Evolutionary conservation across 2,797 vertebrate genomes (phyloP), one percentile per base, ranked within the genome.

Genomic region (Apogon talboti): DNA sequence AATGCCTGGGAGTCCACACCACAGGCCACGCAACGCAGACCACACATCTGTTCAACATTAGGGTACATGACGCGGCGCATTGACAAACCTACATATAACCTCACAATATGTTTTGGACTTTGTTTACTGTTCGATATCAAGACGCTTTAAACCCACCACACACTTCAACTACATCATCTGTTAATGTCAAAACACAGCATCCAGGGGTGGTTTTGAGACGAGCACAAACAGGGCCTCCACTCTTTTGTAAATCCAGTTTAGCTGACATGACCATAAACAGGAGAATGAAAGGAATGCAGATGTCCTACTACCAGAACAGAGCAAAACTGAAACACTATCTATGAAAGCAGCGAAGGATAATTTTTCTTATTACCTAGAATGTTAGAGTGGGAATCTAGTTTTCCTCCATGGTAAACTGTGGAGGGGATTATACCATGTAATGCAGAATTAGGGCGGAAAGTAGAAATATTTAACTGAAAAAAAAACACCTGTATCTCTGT

Each of bases 201-300:
- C 41, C 49, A 71, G 62, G 28, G 64, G 41, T 37, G 47, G 41
- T 76, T 85, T 49, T n/a, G 66, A 78, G 21, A 59, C 7, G 13
- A 51, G 38, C 56, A 38, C 68, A 80, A 70, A 82, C 38, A 40
- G 71, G 81, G 82, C 78, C 79, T 79, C 84, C 15, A 58, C 38
- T 74, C 81, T 79, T 85, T 87, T 87, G 83, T 82, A 54, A 80
- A 76, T 76, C 74, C 77, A 83, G 85, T 91, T 90, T 76, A 74
- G 82, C 83, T 90, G 82, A 85, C 65, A 7, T 59, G 80, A 71
- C 74, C 43, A 67, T 70, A 55, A 72, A 50, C 52, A 16, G 60
- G 71, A 76, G 81, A 89, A 90, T 89, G 84, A 63, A 44, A 87
- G 70, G 85, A 93, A 91, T 90, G 89, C 75, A 77, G 42, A 70